Conservation (phyloP, 37 sponge, comb jelly and placozoan genomes). For the Beroe forskalii region DNA sequence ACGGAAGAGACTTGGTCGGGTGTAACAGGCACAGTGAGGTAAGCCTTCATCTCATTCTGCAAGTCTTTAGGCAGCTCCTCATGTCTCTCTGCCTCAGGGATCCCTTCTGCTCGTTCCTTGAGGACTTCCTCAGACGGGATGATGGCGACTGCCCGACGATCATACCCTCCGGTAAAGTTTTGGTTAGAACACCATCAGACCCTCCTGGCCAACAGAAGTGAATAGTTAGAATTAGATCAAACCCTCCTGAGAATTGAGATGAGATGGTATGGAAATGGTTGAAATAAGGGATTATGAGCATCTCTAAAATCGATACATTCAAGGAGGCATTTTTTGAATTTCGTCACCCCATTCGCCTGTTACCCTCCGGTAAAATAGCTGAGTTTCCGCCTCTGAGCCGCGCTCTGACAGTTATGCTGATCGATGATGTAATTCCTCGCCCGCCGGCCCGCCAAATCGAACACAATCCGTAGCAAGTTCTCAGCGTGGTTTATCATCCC, state of each 20-base stretch:
- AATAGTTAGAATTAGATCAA: too few species aligned
- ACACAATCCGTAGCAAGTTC: slow-evolving; percentile 30
- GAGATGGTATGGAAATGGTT: too few species aligned
- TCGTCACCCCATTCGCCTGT: too few species aligned
- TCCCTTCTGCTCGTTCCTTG: neutral
- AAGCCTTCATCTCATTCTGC: slow-evolving; percentile 53
- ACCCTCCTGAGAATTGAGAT: too few species aligned
- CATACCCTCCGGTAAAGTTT: neutral
- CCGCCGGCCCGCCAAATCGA: slow-evolving; percentile 42
- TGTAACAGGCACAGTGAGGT: neutral
- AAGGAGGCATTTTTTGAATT: too few species aligned
- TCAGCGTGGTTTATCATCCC: slow-evolving; percentile 52
- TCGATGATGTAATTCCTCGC: slow-evolving; percentile 44
- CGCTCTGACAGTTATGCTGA: slow-evolving; percentile 58
- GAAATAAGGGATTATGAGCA: too few species aligned
- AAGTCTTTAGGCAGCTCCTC: slow-evolving; percentile 11
- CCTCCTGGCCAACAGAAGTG: too few species aligned
- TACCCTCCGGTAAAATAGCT: slow-evolving; percentile 21
- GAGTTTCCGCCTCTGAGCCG: slow-evolving; percentile 32
- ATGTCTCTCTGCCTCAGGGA: slow-evolving; percentile 26
- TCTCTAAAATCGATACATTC: too few species aligned
- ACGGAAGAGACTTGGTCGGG: slow-evolving; percentile 21
- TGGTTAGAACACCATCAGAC: too few species aligned
- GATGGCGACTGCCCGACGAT: neutral
- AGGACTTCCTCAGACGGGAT: slow-evolving; percentile 13